A percentile compares a stretch with the other conserved stretches of the same genome.
Evolutionary conservation across 2,797 vertebrate genomes (phyloP).

Genomic region (Iguana delicatissima): DNA sequence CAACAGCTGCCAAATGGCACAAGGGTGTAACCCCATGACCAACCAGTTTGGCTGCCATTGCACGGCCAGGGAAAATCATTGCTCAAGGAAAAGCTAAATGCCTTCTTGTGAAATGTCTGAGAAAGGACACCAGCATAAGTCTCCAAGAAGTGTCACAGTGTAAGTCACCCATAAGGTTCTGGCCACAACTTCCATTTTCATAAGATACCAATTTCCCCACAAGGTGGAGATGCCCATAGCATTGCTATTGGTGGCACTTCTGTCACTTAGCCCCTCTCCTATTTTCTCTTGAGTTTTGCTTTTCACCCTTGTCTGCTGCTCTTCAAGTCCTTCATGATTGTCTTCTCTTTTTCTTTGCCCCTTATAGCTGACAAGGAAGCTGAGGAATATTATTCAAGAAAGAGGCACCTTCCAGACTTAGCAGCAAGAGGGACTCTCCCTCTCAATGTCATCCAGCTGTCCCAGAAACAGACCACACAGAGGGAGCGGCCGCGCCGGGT

Average conservation of each 20-base stretch:
- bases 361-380: conserved; percentile 94
- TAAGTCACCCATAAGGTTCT: too few relatives aligned
- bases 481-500: conserved; percentile 92
- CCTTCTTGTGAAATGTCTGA: too few relatives aligned
- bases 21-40: too few relatives aligned
- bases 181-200: not conserved
- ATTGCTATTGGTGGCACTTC: not conserved
- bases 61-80: not conserved
- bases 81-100: too few relatives aligned
- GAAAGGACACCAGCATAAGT: too few relatives aligned
- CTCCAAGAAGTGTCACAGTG: too few relatives aligned
- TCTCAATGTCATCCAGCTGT: conserved; percentile 95
- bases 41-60: not conserved
- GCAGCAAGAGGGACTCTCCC: conserved; percentile 95
- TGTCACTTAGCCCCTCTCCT: not conserved
- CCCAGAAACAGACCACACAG: conserved; percentile 87
- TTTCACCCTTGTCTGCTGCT: not conserved
- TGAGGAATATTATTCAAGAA: conserved; percentile 95
- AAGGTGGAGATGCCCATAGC: not conserved
- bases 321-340: not conserved
- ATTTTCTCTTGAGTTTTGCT: not conserved
- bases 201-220: accelerated
- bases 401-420: conserved; percentile 95
- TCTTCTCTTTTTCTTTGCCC: conserved; percentile 40
- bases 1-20: too few relatives aligned